Conservation (phyloP, 2,113 vertebrate species). For the Ardeotis arabs region DNA sequence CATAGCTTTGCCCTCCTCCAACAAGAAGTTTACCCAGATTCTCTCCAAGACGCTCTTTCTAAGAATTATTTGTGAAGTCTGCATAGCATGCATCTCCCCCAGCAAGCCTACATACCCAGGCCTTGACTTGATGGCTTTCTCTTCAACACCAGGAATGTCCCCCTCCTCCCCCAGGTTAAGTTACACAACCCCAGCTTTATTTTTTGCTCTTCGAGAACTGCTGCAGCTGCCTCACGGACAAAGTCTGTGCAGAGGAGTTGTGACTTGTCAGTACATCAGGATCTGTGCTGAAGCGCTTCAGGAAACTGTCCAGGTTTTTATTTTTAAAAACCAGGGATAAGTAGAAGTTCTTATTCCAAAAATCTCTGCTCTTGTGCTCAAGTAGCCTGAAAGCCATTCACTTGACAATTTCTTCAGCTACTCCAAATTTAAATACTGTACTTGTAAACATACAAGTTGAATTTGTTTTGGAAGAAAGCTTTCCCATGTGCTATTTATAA, state of each 20-base stretch:
- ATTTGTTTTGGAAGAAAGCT: slow-evolving; percentile 24
- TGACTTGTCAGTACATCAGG: slow-evolving; percentile 55
- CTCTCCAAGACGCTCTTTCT: neutral
- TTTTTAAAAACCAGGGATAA: slow-evolving; percentile 1
- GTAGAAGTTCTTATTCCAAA: neutral
- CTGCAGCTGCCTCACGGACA: slow-evolving; percentile 25
- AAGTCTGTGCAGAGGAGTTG: slow-evolving; percentile 42
- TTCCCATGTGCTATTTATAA: neutral
- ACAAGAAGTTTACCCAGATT: neutral
- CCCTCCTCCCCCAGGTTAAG: slow-evolving; percentile 40
- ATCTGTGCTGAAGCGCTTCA: neutral
- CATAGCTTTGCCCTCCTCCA: neutral
- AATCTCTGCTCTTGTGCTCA: neutral
- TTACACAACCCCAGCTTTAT: slow-evolving; percentile 55
- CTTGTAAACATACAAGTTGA: slow-evolving; percentile 3
- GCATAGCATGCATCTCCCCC: neutral
- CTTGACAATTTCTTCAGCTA: neutral
- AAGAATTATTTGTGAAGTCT: neutral
- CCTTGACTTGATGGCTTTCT: slow-evolving; percentile 6
- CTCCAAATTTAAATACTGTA: slow-evolving; percentile 3
- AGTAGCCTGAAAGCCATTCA: neutral
- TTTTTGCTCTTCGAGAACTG: slow-evolving; percentile 40
- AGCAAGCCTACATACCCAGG: neutral
- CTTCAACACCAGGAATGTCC: slow-evolving; percentile 23
- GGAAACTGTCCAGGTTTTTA: slow-evolving; percentile 14